These are phyloP conservation scores for Heliconius cydno DNA, from an alignment of 2,888 invertebrate genomes.

Conservation along the genomic window DNA sequence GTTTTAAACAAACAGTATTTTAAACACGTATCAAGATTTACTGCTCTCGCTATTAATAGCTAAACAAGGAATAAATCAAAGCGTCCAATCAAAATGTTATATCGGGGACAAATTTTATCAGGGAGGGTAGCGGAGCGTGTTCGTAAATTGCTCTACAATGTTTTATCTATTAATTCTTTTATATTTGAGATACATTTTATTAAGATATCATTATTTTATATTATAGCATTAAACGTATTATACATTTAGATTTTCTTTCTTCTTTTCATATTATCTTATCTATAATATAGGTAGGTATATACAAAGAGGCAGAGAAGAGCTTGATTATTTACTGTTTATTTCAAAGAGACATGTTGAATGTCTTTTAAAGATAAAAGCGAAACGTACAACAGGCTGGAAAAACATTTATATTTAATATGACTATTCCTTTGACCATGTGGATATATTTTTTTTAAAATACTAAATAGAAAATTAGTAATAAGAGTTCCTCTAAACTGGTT, in stretches of 20 bases:
- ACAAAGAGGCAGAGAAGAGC: neutral
- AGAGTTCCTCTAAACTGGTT: neutral
- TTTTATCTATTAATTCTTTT: constrained; percentile 72
- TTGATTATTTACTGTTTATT: neutral
- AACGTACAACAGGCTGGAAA: too few species aligned
- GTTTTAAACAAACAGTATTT: constrained; percentile 6
- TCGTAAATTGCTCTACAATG: constrained; percentile 80
- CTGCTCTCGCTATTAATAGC: constrained; percentile 57
- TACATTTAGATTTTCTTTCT: neutral
- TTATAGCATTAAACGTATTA: neutral
- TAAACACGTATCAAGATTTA: constrained; percentile 64
- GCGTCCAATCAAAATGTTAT: constrained; percentile 81
- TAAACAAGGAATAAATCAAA: constrained; percentile 81
- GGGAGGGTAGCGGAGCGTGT: constrained; percentile 75
- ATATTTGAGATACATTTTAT: constrained; percentile 32
- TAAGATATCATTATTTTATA: constrained; percentile 2
- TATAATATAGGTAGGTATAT: neutral
- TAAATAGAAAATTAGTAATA: neutral
- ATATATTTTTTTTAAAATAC: neutral
- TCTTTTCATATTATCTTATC: neutral
- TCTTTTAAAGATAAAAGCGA: too few species aligned
- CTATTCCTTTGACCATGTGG: too few species aligned
- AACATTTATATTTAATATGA: too few species aligned
- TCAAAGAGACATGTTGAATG: neutral
- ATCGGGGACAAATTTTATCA: constrained; percentile 79